phyloP scores from a whole-genome alignment of 1,140 invertebrate species.

The Atta cephalotes region DNA sequence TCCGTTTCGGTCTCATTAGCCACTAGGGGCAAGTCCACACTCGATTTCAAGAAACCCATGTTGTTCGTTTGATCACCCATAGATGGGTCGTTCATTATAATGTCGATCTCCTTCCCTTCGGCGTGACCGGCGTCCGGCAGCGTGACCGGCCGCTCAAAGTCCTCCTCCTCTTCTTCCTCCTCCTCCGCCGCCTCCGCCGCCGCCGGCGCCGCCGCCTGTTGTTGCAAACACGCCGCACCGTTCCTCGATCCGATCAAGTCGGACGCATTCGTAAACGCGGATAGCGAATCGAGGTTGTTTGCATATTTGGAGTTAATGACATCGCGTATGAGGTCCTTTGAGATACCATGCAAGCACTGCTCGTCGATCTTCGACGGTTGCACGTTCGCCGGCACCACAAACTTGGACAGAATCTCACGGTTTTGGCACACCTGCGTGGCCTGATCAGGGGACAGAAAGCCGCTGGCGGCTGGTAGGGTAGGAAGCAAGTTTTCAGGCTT shows the following conservation, averaged over 20 bases:
- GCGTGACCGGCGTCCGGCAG: constrained; percentile 62
- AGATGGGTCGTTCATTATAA: constrained; percentile 87
- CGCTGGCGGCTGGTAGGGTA: constrained; percentile 82
- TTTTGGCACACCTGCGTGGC: constrained; percentile 82
- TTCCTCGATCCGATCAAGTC: constrained; percentile 79
- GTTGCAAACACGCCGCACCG: constrained; percentile 42
- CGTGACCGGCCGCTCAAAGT: constrained; percentile 66
- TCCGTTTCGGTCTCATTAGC: constrained; percentile 64
- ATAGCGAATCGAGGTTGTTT: constrained; percentile 83
- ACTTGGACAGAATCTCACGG: constrained; percentile 84
- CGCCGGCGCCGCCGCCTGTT: constrained; percentile 20
- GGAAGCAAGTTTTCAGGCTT: constrained; percentile 86
- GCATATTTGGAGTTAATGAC: constrained; percentile 85
- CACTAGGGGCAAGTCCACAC: constrained; percentile 80
- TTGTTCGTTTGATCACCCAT: constrained; percentile 89
- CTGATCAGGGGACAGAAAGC: constrained; percentile 84
- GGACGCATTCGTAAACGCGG: constrained; percentile 78
- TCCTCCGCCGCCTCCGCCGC: constrained; percentile 16
- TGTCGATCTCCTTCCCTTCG: constrained; percentile 71
- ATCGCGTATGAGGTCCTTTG: constrained; percentile 85
- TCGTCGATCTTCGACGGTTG: constrained; percentile 85
- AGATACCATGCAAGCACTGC: constrained; percentile 83
- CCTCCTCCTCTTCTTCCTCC: constrained; percentile 38
- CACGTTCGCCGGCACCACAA: constrained; percentile 85
- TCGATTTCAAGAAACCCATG: constrained; percentile 88